Evolutionary conservation across 2,888 invertebrate species (phyloP), one percentile per base, ranked within the genome.

Genomic region (Idaea dimidiata): DNA sequence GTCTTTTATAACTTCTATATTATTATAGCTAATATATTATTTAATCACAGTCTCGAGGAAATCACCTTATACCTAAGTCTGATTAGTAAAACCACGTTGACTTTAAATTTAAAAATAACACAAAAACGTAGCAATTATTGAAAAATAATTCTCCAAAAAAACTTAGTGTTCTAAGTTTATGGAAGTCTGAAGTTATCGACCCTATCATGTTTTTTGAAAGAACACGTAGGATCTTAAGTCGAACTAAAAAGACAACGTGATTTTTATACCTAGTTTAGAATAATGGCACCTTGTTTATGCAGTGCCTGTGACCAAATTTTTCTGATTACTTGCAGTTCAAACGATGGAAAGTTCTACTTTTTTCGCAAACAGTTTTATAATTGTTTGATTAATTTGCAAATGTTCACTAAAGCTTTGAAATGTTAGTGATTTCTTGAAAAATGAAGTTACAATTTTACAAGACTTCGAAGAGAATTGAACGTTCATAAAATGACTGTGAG

Each of bases 21-120:
- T 24, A 71, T 72, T 66, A 72, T 67, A 77, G 72, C 65, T 71
- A 76, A 70, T 71, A 70, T 62, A 71, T 72, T 87, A 88, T 78
- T 75, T 84, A 83, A 84, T 89, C 89, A 91, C 90, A 91, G 90
- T 91, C 88, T 90, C 85, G 76, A 84, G 82, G 76, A 84, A 84
- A 86, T 87, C 85, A 87, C 88, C 43, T 84, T 78, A 78, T 78
- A 81, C 82, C 81, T 77, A 73, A 79, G 75, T 70, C 71, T 72
- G 66, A 72, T 68, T 71, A 73, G 14, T 43, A 43, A 24, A 75
- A 80, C 80, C 84, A 82, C 80, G 80, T 76, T 78, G 79, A 81
- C 17, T 54, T 16, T 54, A 54, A n/a, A 54, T 7, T 57, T 43
- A 17, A 55, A 59, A 33, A 59, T 43, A 59, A 31, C n/a, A 14